A percentile compares a stretch with the other conserved stretches of the same genome.
Conservation (phyloP, 2,113 vertebrate genomes). For the Trichechus manatus region DNA sequence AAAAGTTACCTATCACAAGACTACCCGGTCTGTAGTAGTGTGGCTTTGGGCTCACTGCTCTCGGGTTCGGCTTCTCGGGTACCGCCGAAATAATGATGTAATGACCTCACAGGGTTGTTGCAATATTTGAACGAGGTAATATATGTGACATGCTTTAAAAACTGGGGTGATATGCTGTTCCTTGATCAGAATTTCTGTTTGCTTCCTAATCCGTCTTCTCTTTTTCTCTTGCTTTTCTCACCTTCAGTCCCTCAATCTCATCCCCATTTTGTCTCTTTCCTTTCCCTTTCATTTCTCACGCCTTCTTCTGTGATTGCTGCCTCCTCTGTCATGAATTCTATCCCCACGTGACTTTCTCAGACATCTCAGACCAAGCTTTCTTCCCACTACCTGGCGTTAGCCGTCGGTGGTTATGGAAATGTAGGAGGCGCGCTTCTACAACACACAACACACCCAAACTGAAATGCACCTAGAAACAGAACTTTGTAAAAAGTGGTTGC, state of each 20-base stretch:
- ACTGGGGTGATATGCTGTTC: background rate
- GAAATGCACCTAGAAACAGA: background rate
- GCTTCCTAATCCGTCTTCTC: background rate
- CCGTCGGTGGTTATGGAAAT: background rate
- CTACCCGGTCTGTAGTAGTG: fast-evolving
- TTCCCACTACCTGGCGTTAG: background rate
- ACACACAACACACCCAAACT: background rate
- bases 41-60: background rate
- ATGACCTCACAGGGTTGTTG: background rate
- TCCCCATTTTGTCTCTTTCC: background rate
- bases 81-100: background rate
- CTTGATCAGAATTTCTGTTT: background rate
- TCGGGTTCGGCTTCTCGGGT: background rate
- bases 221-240: background rate
- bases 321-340: background rate
- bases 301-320: background rate
- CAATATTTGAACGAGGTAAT: background rate
- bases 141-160: background rate
- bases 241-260: too few species aligned
- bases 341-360: background rate
- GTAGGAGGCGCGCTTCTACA: background rate
- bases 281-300: background rate
- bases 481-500: background rate
- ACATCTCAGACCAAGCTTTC: background rate
- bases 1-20: background rate